Percentiles rank a stretch among this genome's conserved stretches.
Evolutionary conservation across 1,140 invertebrate genomes (phyloP).

Genomic region (Oscheius sp.): DNA sequence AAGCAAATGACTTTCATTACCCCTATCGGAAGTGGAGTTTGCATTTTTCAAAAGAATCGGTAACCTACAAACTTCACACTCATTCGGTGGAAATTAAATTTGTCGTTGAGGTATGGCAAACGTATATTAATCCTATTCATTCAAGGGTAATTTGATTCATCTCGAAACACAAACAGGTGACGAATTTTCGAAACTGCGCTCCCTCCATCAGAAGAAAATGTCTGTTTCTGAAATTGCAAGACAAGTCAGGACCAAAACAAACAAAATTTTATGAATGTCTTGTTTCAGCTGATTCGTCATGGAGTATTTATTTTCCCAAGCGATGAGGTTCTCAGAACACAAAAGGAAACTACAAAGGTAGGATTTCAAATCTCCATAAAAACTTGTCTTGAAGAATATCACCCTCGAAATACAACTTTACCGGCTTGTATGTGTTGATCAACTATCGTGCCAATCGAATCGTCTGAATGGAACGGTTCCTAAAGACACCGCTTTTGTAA

Average conservation of each 20-base stretch:
- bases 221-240: slow-evolving; percentile 23
- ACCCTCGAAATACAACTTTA: slow-evolving; percentile 1
- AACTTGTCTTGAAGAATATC: background rate
- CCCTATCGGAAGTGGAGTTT: slow-evolving; percentile 26
- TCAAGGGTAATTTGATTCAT: slow-evolving; percentile 9
- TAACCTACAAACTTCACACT: slow-evolving; percentile 12
- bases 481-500: background rate
- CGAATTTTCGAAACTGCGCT: slow-evolving; percentile 28
- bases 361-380: background rate
- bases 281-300: slow-evolving; percentile 14
- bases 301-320: slow-evolving; percentile 29
- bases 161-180: slow-evolving; percentile 27
- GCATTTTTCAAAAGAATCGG: slow-evolving; percentile 3
- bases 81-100: slow-evolving; percentile 24
- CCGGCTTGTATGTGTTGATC: background rate
- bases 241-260: slow-evolving; percentile 2
- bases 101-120: slow-evolving; percentile 12
- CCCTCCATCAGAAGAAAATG: slow-evolving; percentile 24
- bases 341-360: slow-evolving; percentile 24
- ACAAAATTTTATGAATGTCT: background rate
- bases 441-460: background rate
- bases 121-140: background rate
- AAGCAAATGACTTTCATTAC: slow-evolving; percentile 30
- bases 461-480: background rate
- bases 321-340: slow-evolving; percentile 7